Percentiles rank a stretch among this genome's conserved stretches.
Evolutionary conservation across 2,113 vertebrate species (phyloP).

Genomic region (Periophthalmodon schlosseri): DNA sequence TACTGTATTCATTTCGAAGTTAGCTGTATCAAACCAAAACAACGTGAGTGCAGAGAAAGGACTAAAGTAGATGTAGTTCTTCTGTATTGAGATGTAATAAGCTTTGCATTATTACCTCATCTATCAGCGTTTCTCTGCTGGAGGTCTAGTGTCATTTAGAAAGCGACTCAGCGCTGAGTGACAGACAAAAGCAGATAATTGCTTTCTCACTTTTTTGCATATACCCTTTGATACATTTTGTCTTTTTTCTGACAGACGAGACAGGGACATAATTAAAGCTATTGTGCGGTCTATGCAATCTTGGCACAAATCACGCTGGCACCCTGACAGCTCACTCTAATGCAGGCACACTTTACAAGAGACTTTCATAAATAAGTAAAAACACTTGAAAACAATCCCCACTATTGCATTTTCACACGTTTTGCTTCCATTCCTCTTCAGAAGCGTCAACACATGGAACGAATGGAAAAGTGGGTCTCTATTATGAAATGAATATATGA

Average conservation of each 20-base stretch:
- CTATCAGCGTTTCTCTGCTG: slow-evolving; percentile 28
- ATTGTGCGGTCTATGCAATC: slow-evolving; percentile 61
- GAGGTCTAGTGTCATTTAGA: slow-evolving; percentile 28
- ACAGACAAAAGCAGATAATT: slow-evolving; percentile 74
- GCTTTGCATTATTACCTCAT: slow-evolving; percentile 45
- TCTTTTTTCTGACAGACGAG: slow-evolving; percentile 64
- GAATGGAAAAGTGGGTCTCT: slow-evolving; percentile 40
- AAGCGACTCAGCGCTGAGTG: slow-evolving; percentile 43
- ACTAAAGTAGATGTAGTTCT: slow-evolving; percentile 9
- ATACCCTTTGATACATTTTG: slow-evolving; percentile 66
- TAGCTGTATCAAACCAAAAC: neutral
- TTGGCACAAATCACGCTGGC: slow-evolving; percentile 48
- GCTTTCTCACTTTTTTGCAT: slow-evolving; percentile 62
- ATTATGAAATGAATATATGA: slow-evolving; percentile 63
- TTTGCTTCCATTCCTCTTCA: slow-evolving; percentile 11
- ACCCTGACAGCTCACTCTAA: slow-evolving; percentile 67
- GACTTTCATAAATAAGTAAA: slow-evolving; percentile 62
- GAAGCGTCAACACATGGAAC: slow-evolving; percentile 35
- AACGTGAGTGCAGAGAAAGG: slow-evolving; percentile 19
- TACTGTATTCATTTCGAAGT: neutral
- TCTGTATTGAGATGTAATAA: slow-evolving; percentile 27
- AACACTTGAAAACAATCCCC: slow-evolving; percentile 49
- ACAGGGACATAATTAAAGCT: slow-evolving; percentile 73
- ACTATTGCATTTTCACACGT: slow-evolving; percentile 30
- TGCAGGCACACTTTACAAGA: slow-evolving; percentile 46